Evolutionary conservation across 2,113 vertebrate genomes (phyloP).

Genomic region (Ictidomys tridecemlineatus): DNA sequence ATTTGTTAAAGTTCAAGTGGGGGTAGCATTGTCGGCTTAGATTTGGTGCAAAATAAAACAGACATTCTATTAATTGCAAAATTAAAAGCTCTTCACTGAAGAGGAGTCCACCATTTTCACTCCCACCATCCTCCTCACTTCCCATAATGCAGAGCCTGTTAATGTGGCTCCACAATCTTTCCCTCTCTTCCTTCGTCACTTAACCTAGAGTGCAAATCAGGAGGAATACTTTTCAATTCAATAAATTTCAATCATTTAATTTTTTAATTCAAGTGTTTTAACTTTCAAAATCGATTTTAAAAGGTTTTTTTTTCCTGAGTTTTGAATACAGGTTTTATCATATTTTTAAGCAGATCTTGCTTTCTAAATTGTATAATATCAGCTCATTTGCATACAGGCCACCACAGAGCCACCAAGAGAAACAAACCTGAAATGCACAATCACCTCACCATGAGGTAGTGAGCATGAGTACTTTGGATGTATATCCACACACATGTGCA

Average conservation of each 20-base stretch:
- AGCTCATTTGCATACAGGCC: not conserved
- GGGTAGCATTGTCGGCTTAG: slow-evolving; percentile 53
- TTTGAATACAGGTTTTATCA: not conserved
- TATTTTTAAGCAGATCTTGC: not conserved
- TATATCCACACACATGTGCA: not conserved
- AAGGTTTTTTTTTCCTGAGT: not conserved
- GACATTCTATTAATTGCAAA: slow-evolving; percentile 71
- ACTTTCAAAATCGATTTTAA: not conserved
- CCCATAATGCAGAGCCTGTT: not conserved
- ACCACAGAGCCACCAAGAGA: not conserved
- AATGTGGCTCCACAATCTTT: rapidly evolving
- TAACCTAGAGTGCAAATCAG: not conserved
- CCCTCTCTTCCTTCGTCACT: not conserved
- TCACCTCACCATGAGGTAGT: not conserved
- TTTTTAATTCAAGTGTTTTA: not conserved
- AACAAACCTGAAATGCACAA: not conserved
- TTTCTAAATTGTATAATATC: not conserved
- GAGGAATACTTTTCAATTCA: not conserved
- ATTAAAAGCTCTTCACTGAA: slow-evolving; percentile 73
- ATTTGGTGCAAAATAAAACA: slow-evolving; percentile 73
- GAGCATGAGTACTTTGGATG: not conserved
- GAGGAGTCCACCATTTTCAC: not conserved
- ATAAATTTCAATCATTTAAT: slow-evolving; percentile 3
- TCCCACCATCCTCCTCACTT: too few relatives aligned
- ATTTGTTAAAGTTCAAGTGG: slow-evolving; percentile 78